A percentile compares a stretch with the other conserved stretches of the same genome.
These are phyloP conservation scores for Cylloceria caligata DNA, from an alignment of 2,888 invertebrate genomes.

Conservation along the genomic window DNA sequence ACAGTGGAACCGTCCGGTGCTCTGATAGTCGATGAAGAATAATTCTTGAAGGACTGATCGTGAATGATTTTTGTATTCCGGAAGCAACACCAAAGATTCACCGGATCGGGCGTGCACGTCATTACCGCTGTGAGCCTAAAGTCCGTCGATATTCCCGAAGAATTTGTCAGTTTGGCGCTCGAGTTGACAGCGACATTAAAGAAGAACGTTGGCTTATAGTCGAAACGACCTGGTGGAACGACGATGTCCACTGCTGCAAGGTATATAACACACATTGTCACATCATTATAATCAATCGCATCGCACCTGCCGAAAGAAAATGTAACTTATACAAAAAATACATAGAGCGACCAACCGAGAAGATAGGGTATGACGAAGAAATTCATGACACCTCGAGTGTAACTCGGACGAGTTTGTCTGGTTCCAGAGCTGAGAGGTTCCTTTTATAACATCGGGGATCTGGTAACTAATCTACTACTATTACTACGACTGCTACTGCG, in stretches of 20 bases:
- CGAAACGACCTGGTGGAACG: constrained; percentile 51
- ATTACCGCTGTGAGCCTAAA: constrained; percentile 44
- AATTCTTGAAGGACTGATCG: constrained; percentile 18
- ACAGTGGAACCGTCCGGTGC: constrained; percentile 20
- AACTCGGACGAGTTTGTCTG: constrained; percentile 41
- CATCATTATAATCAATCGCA: constrained; percentile 7
- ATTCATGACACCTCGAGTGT: constrained; percentile 60
- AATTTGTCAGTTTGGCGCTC: not conserved
- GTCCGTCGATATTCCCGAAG: constrained; percentile 47
- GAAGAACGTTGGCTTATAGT: constrained; percentile 65
- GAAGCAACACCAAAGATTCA: constrained; percentile 62
- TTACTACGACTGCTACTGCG: no score
- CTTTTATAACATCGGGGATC: constrained; percentile 57
- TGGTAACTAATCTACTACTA: not conserved
- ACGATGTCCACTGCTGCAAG: constrained; percentile 66
- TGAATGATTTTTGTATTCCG: constrained; percentile 52
- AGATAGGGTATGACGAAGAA: constrained; percentile 70
- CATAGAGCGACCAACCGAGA: constrained; percentile 69
- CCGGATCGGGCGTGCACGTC: constrained; percentile 62
- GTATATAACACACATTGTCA: constrained; percentile 3
- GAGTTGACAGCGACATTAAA: constrained; percentile 56
- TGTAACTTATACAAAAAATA: constrained; percentile 15
- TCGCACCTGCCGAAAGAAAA: not conserved
- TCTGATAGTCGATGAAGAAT: constrained; percentile 43
- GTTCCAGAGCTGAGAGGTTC: constrained; percentile 8